These are phyloP conservation scores for Leiothrix lutea DNA, from an alignment of 2,113 vertebrate species.

Conservation along the genomic window DNA sequence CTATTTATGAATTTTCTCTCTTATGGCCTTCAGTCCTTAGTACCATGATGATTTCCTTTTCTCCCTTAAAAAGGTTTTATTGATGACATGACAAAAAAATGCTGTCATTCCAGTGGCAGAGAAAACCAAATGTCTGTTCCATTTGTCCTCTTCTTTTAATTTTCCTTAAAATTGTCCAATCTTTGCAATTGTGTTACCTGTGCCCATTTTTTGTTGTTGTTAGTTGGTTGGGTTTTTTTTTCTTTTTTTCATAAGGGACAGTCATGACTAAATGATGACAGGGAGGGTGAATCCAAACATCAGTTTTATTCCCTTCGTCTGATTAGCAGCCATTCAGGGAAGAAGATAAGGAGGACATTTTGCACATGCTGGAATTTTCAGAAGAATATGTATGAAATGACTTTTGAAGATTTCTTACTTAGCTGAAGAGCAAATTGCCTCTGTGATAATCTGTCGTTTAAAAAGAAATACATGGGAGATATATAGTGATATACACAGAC, in stretches of 20 bases:
- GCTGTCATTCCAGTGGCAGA: background rate
- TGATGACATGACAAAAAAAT: background rate
- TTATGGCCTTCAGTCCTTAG: background rate
- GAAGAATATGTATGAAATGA: background rate
- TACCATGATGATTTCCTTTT: background rate
- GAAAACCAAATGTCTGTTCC: background rate
- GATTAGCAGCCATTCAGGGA: background rate
- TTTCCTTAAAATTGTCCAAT: background rate
- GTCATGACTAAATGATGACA: background rate
- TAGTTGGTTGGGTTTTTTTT: background rate
- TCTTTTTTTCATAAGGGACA: background rate
- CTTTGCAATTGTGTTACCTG: background rate
- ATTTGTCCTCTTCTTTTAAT: background rate
- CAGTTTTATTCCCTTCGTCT: background rate
- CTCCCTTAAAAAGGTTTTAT: background rate
- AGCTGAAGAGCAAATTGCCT: background rate
- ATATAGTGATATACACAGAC: background rate
- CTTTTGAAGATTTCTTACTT: background rate
- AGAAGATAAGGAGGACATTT: background rate
- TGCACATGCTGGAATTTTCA: background rate
- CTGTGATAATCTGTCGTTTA: background rate
- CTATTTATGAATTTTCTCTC: background rate
- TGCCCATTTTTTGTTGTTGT: background rate
- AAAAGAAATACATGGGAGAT: background rate
- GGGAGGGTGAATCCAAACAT: background rate